phyloP scores from a whole-genome alignment of 2,113 vertebrate genomes.

The Myxocyprinus asiaticus region DNA sequence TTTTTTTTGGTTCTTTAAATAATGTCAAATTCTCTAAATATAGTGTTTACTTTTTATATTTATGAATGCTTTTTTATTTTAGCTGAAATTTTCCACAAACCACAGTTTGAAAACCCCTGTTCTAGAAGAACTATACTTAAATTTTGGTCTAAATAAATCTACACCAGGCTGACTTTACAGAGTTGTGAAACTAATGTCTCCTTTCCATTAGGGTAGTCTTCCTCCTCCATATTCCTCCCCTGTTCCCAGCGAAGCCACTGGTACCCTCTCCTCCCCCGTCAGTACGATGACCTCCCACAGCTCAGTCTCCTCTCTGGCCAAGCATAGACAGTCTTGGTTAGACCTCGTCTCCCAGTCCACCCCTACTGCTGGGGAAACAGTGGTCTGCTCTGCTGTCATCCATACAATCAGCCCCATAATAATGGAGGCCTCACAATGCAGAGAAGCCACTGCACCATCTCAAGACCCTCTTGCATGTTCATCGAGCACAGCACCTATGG shows the following conservation, averaged over 20 bases:
- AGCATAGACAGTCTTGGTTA: slow-evolving; percentile 82
- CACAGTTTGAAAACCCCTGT: too few relatives aligned
- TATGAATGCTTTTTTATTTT: too few relatives aligned
- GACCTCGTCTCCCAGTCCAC: slow-evolving; percentile 75
- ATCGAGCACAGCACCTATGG: background rate
- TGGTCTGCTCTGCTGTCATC: slow-evolving; percentile 73
- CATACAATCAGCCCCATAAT: slow-evolving; percentile 63
- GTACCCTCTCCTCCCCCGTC: slow-evolving; percentile 79
- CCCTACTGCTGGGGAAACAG: slow-evolving; percentile 61
- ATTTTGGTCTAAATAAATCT: too few relatives aligned
- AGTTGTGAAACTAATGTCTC: background rate
- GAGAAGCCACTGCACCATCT: slow-evolving; percentile 51
- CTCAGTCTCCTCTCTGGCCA: slow-evolving; percentile 75
- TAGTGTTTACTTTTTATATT: too few relatives aligned
- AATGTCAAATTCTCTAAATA: too few relatives aligned
- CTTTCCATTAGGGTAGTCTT: slow-evolving; percentile 66
- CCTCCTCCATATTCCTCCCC: slow-evolving; percentile 78
- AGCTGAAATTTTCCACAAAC: too few relatives aligned
- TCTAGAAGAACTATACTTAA: too few relatives aligned
- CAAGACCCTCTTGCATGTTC: slow-evolving; percentile 45
- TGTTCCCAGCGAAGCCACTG: slow-evolving; percentile 74
- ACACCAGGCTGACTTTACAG: too few relatives aligned
- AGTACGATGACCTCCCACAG: slow-evolving; percentile 78
- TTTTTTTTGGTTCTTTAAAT: too few relatives aligned
- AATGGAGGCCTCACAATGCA: slow-evolving; percentile 26